Base-by-base conservation (phyloP, 2,888 invertebrate species). In the Tachina fera region DNA sequence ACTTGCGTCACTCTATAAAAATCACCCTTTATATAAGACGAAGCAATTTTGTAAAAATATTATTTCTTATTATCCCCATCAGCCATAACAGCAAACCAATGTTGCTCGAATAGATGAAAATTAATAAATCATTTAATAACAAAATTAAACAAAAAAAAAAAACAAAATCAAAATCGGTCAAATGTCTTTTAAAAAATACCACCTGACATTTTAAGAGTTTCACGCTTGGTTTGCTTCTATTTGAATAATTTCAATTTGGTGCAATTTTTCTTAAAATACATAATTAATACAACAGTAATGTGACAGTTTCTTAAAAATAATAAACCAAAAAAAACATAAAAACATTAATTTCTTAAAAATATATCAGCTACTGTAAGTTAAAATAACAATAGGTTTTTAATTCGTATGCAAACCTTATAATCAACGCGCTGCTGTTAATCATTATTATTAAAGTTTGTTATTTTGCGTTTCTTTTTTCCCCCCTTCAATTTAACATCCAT, bases 361-460 rank as follows among this genome's bases (percentile, higher is more conserved):
- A 31, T 51, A 60, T 60, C 45, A 68, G 49, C 77, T 58, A 78
- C 70, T 71, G 61, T n/a, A 22, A 31, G n/a, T 10, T 11, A 49
- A 78, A 53, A 43, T 71, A 71, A 79, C 31, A 71, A 71, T 79
- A 53, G 13, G 14, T 53, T 61, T 70, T 60, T n/a, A 71, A 11
- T 71, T 39, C 13, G 13, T 45, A 39, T 43, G 47, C 56, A 47
- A 79, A 65, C 63, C 16, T 51, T 71, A 45, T 71, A 79, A 79
- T 71, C 71, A 79, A 39, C 19, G 22, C 45, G 19, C 47, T 53
- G 39, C 56, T 72, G 45, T 9, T 72, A 79, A 79, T 72, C 10
- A 79, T 79, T 63, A n/a, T 75, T 75, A 75, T 81, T 68, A 81
- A 75, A 81, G 68, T 39, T 72, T 61, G 10, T 65, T 58, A 70